Percentiles rank a stretch among this genome's conserved stretches.
phyloP scores from a whole-genome alignment of 2,888 invertebrate species.

The Drosophila macrospina region DNA sequence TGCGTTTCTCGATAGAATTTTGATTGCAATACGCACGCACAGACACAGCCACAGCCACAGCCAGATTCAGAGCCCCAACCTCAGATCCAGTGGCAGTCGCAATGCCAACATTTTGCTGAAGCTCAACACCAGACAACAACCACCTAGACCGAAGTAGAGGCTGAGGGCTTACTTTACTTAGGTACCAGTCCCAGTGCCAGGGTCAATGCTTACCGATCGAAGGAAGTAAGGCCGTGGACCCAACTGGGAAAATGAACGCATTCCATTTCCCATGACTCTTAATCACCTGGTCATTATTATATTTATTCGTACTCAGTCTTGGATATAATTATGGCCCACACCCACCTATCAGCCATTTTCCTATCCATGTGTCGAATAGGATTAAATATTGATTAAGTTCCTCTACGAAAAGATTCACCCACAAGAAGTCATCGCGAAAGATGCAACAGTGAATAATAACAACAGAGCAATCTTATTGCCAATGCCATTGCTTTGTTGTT shows the following conservation, averaged over 20 bases:
- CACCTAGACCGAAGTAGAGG: conserved; percentile 29
- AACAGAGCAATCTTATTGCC: neutral
- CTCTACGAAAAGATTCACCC: neutral
- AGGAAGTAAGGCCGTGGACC: conserved; percentile 9
- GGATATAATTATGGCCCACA: conserved; percentile 71
- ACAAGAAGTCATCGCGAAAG: neutral
- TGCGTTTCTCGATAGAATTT: conserved; percentile 76
- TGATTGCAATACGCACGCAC: conserved; percentile 76
- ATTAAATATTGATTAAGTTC: conserved; percentile 61
- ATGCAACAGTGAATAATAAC: conserved; percentile 6
- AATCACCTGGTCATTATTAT: conserved; percentile 76
- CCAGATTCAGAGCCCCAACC: neutral
- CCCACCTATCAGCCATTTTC: conserved; percentile 55
- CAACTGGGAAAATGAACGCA: conserved; percentile 76
- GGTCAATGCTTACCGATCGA: neutral
- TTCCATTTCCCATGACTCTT: conserved; percentile 79
- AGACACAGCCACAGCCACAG: conserved; percentile 19
- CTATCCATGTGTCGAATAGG: conserved; percentile 68
- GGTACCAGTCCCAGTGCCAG: conserved; percentile 18
- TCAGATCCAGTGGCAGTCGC: conserved; percentile 7
- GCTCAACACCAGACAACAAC: conserved; percentile 29
- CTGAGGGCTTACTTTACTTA: conserved; percentile 48
- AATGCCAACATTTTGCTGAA: conserved; percentile 9
- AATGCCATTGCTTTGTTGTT: neutral
- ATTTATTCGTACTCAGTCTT: conserved; percentile 62